Base-by-base conservation (phyloP, 2,113 vertebrate genomes). In the Falcunculus frontatus region DNA sequence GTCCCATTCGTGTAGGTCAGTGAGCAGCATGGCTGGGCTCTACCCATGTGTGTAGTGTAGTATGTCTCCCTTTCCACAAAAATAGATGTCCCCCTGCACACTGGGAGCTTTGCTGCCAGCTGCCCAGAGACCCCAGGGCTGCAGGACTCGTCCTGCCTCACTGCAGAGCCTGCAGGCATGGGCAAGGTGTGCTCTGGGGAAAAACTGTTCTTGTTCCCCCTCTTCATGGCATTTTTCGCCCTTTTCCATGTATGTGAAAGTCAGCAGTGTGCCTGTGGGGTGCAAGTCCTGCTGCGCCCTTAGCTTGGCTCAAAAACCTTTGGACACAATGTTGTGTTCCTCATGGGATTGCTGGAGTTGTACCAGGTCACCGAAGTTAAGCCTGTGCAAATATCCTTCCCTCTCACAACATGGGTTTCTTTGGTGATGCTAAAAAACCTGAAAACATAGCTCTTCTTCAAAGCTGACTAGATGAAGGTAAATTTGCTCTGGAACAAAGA, bases 1-100 rank as follows among this genome's bases (percentile, higher is more conserved):
- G 17, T 37, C 19, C 16, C 4, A 0, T 33, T 20, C 0, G 0
- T 44, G n/a, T 11, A n/a, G 39, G 37, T 41, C 42, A 72, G 62
- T 11, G n/a, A 75, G 65, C 62, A 70, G 55, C 16, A 6, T 5
- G 23, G 9, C 76, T 67, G 46, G 37, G 65, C 25, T 83, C 60
- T 62, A 18, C 25, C n/a, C 21, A 18, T 2, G 7, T 56, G n/a
- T 3, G 6, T 1, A 1, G 8, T 2, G 3, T 9, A 20, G 22
- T 11, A 7, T 1, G 2, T 26, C 23, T 75, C 30, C 75, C 33
- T 77, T 72, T 37, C 21, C 42, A 12, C 4, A 35, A 41, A 29
- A 18, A 44, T 8, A 3, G 11, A 37, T 8, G 3, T 23, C 3
- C 21, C 32, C 9, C 9, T 56, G 32, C 30, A 42, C 7, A 4